phyloP scores from a whole-genome alignment of 2,797 vertebrate genomes.

The Phalanger gymnotis region DNA sequence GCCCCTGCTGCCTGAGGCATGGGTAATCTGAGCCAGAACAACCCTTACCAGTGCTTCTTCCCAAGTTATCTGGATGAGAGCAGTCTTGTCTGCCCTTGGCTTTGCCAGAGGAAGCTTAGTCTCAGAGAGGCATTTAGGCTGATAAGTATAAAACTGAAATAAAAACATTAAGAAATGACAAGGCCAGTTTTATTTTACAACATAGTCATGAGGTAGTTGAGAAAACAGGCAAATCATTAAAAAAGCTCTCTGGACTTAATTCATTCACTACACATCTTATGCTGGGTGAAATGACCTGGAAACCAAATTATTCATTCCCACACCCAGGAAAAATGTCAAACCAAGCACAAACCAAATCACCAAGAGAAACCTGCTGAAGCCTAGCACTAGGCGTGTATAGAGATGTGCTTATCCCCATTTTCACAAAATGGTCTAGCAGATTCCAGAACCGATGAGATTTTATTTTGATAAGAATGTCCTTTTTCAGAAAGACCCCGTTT shows the following conservation, averaged over 20 bases:
- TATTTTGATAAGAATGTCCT: slow-evolving; percentile 62
- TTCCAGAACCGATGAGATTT: slow-evolving; percentile 34
- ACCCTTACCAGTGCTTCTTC: neutral
- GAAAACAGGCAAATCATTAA: slow-evolving; percentile 26
- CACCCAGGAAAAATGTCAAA: neutral
- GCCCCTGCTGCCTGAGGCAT: neutral
- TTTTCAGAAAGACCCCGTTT: neutral
- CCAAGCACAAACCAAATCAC: slow-evolving; percentile 34
- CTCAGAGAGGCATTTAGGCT: neutral
- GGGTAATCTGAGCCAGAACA: neutral
- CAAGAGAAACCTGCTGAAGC: neutral
- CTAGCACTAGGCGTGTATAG: neutral
- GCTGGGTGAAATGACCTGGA: slow-evolving; percentile 50
- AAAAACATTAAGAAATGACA: slow-evolving; percentile 6
- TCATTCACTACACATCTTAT: slow-evolving; percentile 34
- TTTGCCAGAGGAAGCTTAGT: neutral
- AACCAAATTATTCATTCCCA: slow-evolving; percentile 40
- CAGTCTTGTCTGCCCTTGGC: neutral
- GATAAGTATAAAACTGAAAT: neutral
- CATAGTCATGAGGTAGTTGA: slow-evolving; percentile 32
- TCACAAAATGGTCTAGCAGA: slow-evolving; percentile 25
- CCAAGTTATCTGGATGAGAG: neutral
- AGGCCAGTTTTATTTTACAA: slow-evolving; percentile 61
- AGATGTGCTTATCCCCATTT: neutral
- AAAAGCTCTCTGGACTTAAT: slow-evolving; percentile 61